Conservation (phyloP, 2,888 invertebrate genomes). For the Lysandra coridon region DNA sequence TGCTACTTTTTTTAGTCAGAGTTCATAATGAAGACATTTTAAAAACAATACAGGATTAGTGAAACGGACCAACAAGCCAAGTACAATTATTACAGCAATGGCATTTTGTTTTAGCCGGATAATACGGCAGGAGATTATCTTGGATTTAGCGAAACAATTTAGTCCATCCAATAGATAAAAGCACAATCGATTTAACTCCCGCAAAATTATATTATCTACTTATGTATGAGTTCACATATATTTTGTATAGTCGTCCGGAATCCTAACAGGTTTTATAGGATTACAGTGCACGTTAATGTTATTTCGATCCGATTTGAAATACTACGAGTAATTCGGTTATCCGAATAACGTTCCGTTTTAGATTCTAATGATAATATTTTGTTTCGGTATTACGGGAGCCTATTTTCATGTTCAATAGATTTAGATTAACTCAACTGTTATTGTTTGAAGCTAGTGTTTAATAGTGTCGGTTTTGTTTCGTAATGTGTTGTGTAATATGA, state of each 20-base stretch:
- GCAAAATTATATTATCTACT: conserved; percentile 47
- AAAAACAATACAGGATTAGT: conserved; percentile 42
- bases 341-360: conserved; percentile 45
- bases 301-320: conserved; percentile 57
- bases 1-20: neutral
- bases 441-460: conserved; percentile 32
- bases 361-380: conserved; percentile 48
- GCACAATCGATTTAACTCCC: conserved; percentile 59
- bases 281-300: conserved; percentile 60
- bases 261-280: conserved; percentile 59
- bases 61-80: conserved; percentile 51
- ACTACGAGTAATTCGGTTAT: conserved; percentile 46
- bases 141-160: conserved; percentile 63
- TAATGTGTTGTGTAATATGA: neutral
- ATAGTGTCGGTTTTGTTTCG: conserved; percentile 12
- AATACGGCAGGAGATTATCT: conserved; percentile 64
- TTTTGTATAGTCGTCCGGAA: conserved; percentile 45
- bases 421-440: conserved; percentile 40
- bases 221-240: conserved; percentile 45
- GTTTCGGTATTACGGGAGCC: conserved; percentile 42
- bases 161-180: conserved; percentile 58
- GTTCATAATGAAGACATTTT: neutral
- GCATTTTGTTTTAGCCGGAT: conserved; percentile 69
- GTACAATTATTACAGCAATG: conserved; percentile 65
- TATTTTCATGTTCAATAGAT: conserved; percentile 42